Percentiles rank a stretch among this genome's conserved stretches.
These are phyloP conservation scores for Rana temporaria DNA, from an alignment of 2,113 vertebrate species.

Conservation along the genomic window DNA sequence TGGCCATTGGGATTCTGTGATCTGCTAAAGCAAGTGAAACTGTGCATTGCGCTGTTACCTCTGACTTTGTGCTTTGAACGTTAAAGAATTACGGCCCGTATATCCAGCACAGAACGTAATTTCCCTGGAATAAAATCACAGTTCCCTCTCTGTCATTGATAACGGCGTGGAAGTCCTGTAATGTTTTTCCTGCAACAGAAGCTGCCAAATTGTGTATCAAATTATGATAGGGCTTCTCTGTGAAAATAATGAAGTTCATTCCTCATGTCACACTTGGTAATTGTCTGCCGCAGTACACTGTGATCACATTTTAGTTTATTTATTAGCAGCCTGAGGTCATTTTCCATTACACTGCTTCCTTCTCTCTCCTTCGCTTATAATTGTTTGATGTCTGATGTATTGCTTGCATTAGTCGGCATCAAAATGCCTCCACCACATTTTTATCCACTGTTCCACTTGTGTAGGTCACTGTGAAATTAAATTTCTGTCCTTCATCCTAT, in stretches of 20 bases:
- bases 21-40: too few relatives aligned
- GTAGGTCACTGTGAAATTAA: conserved; percentile 20
- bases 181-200: conserved; percentile 38
- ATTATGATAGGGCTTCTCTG: conserved; percentile 35
- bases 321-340: conserved; percentile 47
- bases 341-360: conserved; percentile 52
- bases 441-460: conserved; percentile 20
- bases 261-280: conserved; percentile 38
- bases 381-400: conserved; percentile 55
- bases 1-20: too few relatives aligned
- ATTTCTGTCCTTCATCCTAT: conserved; percentile 30
- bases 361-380: conserved; percentile 12
- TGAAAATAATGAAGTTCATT: conserved; percentile 42
- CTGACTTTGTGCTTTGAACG: neutral
- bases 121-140: neutral
- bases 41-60: too few relatives aligned
- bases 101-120: neutral
- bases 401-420: conserved; percentile 36
- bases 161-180: neutral
- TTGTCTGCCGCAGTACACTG: conserved; percentile 37
- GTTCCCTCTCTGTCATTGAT: conserved; percentile 5
- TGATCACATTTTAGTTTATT: conserved; percentile 54
- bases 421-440: conserved; percentile 16
- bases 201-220: conserved; percentile 34
- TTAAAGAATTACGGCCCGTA: neutral